Base-by-base conservation (phyloP, 92 coral and sea anemone genomes). In the Actinostola sp. region DNA sequence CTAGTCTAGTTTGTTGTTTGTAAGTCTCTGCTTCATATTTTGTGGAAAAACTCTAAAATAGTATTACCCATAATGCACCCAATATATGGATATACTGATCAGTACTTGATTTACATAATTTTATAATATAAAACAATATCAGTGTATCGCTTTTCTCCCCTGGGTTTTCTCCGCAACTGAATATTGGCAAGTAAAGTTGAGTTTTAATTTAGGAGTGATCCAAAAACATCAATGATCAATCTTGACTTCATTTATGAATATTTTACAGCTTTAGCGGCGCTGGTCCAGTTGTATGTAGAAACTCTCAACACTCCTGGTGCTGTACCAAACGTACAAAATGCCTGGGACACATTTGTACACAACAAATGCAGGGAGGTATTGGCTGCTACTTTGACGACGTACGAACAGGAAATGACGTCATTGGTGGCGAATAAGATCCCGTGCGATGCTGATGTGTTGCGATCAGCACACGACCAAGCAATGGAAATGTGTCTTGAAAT, bases 251-350 rank as follows among this genome's bases (percentile, higher is more conserved):
- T 14, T 15, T 27, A 29, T 76, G 13, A 17, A 2, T 48, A 25
- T 34, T 32, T 26, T 25, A 41, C 74, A 89, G 96, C 88, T 8
- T 91, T 93, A 17, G 96, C 92, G 7, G 63, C 91, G 13, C 77
- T 93, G 65, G 82, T 93, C 11, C 79, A 86, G 35, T 73, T 79
- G 42, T 93, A 87, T 63, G 89, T 90, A 67, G 73, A 86, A 8
- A 92, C 98, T 2, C 72, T 93, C 51, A 93, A 93, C 85, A 86
- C 88, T 9, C 98, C 98, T 35, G 93, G 92, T 9, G 83, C 88
- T 7, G 90, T 93, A n/a, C 97, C 98, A 6, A 92, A 87, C 46
- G 72, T 93, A 3, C 82, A 87, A 72, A 90, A 79, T 27, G 77
- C 93, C 44, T 90, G 97, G 98, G 89, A 81, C 25, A 82, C 86